Base-by-base conservation (phyloP, 2,888 invertebrate species). In the Nebria salina region DNA sequence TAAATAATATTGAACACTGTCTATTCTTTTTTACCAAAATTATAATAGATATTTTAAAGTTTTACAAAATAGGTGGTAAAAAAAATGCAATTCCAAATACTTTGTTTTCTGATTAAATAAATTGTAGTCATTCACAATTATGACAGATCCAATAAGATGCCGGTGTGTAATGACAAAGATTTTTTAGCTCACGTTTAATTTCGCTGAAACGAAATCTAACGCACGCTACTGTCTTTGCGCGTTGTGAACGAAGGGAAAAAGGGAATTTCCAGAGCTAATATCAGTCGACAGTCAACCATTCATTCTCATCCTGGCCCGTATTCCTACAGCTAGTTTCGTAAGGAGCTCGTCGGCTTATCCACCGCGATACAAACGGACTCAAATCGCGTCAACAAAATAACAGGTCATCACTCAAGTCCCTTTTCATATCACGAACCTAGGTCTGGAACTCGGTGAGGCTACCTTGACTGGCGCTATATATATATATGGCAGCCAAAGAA, bases 211-310 rank as follows among this genome's bases (percentile, higher is more conserved):
- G 54, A 54, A 70, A 20, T 70, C 70, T 70, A 2, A 70, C 70
- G 70, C 25, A 70, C 70, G 25, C 70, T 34, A 70, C 70, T 70
- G 70, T 25, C 26, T 70, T 70, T 13, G 0, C 25, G 26, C 25
- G 13, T 7, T 11, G 8, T 2, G 7, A 25, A 8, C 66, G 70
- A 34, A 2, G 70, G 70, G 11, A 70, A 11, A n/a, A 41, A 13
- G 42, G 73, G 11, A n/a, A 73, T 26, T 73, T 73, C 11, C 73
- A 15, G 43, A 73, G 73, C 73, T 73, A 73, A 73, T 73, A 73
- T 73, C 73, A 73, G 43, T 43, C 73, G 73, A 73, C 73, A 73
- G 43, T 26, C 73, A 54, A 41, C 73, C 73, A 73, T 73, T 20
- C 73, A 34, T 73, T 20, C 73, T 73, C 73, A 73, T 73, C 73